Evolutionary conservation across 1,140 invertebrate species (phyloP).

Genomic region (Ptiloglossa arizonensis): DNA sequence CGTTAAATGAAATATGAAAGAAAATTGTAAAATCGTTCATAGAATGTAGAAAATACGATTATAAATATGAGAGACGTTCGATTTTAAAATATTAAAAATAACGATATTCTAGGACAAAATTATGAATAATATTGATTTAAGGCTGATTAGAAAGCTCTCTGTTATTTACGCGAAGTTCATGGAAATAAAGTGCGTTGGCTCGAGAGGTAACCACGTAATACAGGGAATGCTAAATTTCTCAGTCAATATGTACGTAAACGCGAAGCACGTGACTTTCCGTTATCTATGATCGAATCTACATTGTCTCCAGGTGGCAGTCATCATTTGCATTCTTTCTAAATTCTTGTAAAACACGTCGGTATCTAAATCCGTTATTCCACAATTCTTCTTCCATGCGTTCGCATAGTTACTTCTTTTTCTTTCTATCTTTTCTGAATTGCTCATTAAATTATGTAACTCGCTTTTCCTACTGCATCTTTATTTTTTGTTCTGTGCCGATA

Average conservation of each 20-base stretch:
- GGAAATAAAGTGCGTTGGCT: constrained; percentile 20
- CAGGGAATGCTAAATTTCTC: constrained; percentile 12
- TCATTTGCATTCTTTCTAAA: constrained; percentile 33
- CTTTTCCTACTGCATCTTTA: constrained; percentile 11
- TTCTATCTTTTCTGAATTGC: constrained; percentile 18
- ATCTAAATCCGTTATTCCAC: constrained; percentile 1
- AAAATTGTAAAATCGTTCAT: too few species aligned
- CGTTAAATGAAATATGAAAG: too few species aligned
- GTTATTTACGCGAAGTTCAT: constrained; percentile 5
- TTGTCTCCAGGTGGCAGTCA: constrained; percentile 14
- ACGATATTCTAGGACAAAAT: background rate
- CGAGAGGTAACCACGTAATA: background rate
- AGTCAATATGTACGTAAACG: constrained; percentile 2
- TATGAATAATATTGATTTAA: background rate
- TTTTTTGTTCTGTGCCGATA: too few species aligned
- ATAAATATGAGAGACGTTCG: too few species aligned
- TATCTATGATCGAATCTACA: constrained; percentile 34
- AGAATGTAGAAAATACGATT: too few species aligned
- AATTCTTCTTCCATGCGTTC: constrained; percentile 4
- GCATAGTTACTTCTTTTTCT: constrained; percentile 30
- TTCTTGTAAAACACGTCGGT: constrained; percentile 11
- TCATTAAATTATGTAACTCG: constrained; percentile 39
- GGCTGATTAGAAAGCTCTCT: constrained; percentile 18
- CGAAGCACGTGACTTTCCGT: constrained; percentile 1
- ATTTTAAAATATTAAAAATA: background rate